Conservation (phyloP, 1,140 invertebrate species). For the Diplogasteroides magnus region DNA sequence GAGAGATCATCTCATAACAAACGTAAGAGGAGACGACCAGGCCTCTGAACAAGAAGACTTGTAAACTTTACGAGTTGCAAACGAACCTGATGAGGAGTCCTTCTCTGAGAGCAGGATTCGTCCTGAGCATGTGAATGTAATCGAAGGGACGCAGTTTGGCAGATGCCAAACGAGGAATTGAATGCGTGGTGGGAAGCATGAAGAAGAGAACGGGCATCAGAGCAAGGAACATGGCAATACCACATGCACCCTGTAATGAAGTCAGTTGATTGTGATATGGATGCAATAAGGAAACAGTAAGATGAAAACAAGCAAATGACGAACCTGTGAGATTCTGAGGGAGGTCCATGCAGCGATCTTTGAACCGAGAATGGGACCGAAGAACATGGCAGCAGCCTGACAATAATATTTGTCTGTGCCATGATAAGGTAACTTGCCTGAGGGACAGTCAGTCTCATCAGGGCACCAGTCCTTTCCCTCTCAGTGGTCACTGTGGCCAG, state of each 20-base stretch:
- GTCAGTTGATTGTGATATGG: neutral
- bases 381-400: constrained; percentile 45
- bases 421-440: constrained; percentile 27
- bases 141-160: constrained; percentile 50
- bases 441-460: constrained; percentile 51
- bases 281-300: neutral
- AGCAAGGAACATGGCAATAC: constrained; percentile 35
- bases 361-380: constrained; percentile 43
- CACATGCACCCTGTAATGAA: constrained; percentile 24
- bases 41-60: constrained; percentile 31
- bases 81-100: constrained; percentile 43
- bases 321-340: constrained; percentile 45
- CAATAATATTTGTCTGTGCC: neutral
- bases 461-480: constrained; percentile 45
- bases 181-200: constrained; percentile 52
- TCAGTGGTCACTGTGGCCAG: constrained; percentile 54
- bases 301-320: neutral
- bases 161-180: constrained; percentile 47
- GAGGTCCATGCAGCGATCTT: constrained; percentile 51
- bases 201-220: constrained; percentile 50
- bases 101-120: constrained; percentile 47
- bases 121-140: constrained; percentile 54
- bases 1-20: constrained; percentile 54
- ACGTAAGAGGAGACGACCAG: constrained; percentile 50
- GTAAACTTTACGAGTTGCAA: too few relatives aligned